phyloP scores from a whole-genome alignment of 2,113 vertebrate genomes.

The Larimichthys polyactis region DNA sequence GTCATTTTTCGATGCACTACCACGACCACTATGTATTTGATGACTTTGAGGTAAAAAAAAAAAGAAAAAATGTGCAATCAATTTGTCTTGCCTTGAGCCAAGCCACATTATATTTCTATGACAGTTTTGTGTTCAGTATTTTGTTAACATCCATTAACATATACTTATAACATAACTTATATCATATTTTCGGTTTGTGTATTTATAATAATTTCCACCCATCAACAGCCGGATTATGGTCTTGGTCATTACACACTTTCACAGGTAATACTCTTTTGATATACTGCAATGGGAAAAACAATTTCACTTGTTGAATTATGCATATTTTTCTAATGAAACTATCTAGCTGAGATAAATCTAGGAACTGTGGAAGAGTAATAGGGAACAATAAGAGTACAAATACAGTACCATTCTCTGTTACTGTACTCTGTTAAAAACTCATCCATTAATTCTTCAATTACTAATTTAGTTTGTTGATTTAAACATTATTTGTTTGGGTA shows the following conservation, averaged over 20 bases:
- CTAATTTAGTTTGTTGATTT: background rate
- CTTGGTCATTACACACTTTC: accelerated
- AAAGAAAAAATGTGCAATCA: background rate
- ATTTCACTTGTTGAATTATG: background rate
- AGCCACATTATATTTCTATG: background rate
- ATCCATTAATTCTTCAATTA: background rate
- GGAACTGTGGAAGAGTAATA: background rate
- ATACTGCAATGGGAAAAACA: background rate
- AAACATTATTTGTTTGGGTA: background rate
- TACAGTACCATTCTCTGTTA: background rate
- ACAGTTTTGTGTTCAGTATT: background rate
- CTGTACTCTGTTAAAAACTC: background rate
- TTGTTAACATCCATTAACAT: too few species aligned
- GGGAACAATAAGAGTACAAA: background rate
- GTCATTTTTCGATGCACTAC: too few species aligned
- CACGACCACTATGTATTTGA: too few species aligned
- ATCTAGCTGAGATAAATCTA: too few species aligned
- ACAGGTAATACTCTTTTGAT: background rate
- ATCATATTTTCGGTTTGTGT: background rate
- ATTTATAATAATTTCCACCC: background rate
- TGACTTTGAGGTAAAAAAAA: background rate
- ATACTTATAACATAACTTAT: too few species aligned
- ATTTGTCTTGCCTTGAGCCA: background rate
- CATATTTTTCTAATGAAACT: background rate
- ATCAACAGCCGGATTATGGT: background rate